Percentiles rank a stretch among this genome's conserved stretches.
Conservation (phyloP, 2,113 vertebrate species). For the Delphinus delphis region DNA sequence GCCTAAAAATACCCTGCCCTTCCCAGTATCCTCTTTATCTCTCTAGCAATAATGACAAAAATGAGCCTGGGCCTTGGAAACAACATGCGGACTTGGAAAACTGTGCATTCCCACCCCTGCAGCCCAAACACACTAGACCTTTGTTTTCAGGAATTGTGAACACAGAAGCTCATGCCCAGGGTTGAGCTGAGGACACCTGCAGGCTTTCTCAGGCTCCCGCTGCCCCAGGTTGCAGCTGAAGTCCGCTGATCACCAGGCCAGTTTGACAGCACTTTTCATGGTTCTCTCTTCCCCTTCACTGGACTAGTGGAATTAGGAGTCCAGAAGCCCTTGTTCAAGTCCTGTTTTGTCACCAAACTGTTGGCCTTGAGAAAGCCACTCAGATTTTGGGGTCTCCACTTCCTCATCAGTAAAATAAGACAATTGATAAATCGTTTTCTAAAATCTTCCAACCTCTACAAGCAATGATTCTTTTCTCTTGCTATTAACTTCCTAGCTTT, state of each 20-base stretch:
- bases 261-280: not conserved
- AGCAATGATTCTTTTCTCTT: not conserved
- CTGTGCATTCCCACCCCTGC: not conserved
- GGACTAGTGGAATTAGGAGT: not conserved
- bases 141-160: slow-evolving; percentile 8
- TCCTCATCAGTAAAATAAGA: not conserved
- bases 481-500: not conserved
- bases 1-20: slow-evolving; percentile 42
- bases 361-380: not conserved
- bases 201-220: slow-evolving; percentile 64
- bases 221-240: not conserved
- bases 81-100: not conserved
- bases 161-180: not conserved
- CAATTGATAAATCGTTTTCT: not conserved
- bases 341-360: not conserved
- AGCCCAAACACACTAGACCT: not conserved
- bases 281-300: not conserved
- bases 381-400: not conserved
- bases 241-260: not conserved
- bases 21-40: slow-evolving; percentile 33
- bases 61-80: not conserved
- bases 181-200: slow-evolving; percentile 35
- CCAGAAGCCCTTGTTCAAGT: not conserved
- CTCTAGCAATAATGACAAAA: slow-evolving; percentile 37
- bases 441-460: not conserved